Base-by-base conservation (phyloP, 2,888 invertebrate genomes). In the Cerastis rubricosa region DNA sequence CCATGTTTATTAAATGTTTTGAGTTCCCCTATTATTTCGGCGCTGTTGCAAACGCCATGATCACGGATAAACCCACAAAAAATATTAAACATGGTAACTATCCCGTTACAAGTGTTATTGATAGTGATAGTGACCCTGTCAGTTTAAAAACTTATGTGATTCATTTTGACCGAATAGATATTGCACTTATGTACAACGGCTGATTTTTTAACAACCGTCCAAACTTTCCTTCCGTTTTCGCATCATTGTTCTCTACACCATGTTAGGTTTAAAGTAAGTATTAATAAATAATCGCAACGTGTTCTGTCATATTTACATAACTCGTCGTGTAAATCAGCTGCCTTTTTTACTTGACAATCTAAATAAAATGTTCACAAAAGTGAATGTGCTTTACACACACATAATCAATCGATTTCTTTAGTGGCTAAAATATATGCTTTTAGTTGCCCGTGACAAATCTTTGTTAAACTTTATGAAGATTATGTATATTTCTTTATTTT, bases 351-450 rank as follows among this genome's bases (percentile, higher is more conserved):
- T 54, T 67, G 22, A 45, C 45, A 74, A 76, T 65, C 63, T 57
- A 59, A 81, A 84, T 75, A 73, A 78, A 64, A 68, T 74, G 2
- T 74, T 80, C 78, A 83, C 87, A 85, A 85, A 73, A 80, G 83
- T 88, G 81, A 82, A 76, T 71, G 65, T 64, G 40, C 49, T n/a
- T 67, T 54, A 22, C n/a, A 3, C 54, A 25, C 17, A 54, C 6
- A 43, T 29, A 67, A 6, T 68, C 25, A 67, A 77, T 49, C 54
- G 61, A 66, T 80, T 77, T 67, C 35, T 49, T 22, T 64, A 76
- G 29, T 51, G 57, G 67, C 63, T 59, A 69, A 64, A 68, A 80
- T 70, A 77, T 70, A 47, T n/a, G n/a, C 29, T 61, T 65, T 65
- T 25, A 40, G 11, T 51, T 61, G 45, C 19, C 35, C 12, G 43